Conservation (phyloP, 2,113 vertebrate species). For the Larimichthys polyactis region DNA sequence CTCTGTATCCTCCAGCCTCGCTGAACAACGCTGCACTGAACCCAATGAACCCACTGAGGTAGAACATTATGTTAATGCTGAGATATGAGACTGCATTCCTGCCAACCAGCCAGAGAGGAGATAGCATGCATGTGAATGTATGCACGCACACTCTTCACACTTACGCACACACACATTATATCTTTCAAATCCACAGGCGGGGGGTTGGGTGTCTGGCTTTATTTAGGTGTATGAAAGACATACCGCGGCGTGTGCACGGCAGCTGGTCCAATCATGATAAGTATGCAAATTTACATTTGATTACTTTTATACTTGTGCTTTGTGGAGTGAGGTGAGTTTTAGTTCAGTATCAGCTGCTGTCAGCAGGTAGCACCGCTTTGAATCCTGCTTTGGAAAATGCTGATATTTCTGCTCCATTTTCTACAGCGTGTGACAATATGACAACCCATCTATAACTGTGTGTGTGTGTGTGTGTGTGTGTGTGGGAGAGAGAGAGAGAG, state of each 20-base stretch:
- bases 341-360: conserved; percentile 66
- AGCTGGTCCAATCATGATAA: conserved; percentile 70
- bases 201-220: conserved; percentile 38
- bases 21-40: conserved; percentile 46
- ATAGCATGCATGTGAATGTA: conserved; percentile 19
- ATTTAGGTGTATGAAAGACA: conserved; percentile 56
- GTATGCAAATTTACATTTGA: conserved; percentile 71
- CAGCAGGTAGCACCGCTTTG: conserved; percentile 62
- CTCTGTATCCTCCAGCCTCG: conserved; percentile 1
- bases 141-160: conserved; percentile 21
- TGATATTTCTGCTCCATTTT: conserved; percentile 58
- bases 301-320: conserved; percentile 61
- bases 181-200: conserved; percentile 42
- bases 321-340: conserved; percentile 55
- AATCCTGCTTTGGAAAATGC: conserved; percentile 57
- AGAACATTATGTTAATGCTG: conserved; percentile 62
- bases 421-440: conserved; percentile 49
- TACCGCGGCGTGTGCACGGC: conserved; percentile 24
- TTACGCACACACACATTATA: conserved; percentile 11
- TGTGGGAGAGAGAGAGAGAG: too few species aligned
- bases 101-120: conserved; percentile 49
- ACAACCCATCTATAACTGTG: conserved; percentile 43
- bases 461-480: background rate
- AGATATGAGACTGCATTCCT: conserved; percentile 62
- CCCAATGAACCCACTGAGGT: conserved; percentile 55